Evolutionary conservation across 2,797 vertebrate genomes (phyloP).

Genomic region (Tauraco hartlaubi): DNA sequence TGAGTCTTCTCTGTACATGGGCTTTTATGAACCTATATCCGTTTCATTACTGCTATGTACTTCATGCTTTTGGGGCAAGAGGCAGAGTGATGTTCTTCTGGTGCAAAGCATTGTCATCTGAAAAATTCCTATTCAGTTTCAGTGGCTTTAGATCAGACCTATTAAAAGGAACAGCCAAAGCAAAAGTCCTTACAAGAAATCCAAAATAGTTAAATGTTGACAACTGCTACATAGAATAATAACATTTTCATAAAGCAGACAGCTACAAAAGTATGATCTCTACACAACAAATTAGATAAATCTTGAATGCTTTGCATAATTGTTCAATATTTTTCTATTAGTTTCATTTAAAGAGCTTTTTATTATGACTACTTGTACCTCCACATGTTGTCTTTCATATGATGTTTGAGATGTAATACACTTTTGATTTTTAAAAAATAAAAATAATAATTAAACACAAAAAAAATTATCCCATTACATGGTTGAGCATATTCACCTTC

Average conservation of each 20-base stretch:
- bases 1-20: neutral
- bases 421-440: constrained; percentile 36
- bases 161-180: neutral
- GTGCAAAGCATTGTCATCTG: neutral
- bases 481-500: neutral
- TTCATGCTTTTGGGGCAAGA: neutral
- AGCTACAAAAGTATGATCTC: neutral
- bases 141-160: neutral
- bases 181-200: neutral
- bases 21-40: neutral
- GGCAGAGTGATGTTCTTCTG: neutral
- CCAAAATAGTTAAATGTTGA: neutral
- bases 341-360: neutral
- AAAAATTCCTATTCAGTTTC: neutral
- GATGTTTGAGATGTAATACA: neutral
- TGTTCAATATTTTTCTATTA: neutral
- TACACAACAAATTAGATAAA: neutral
- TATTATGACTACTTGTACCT: neutral
- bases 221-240: neutral
- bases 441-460: constrained; percentile 51
- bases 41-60: neutral
- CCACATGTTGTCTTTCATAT: neutral
- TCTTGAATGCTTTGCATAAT: neutral
- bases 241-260: neutral
- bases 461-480: neutral